Evolutionary conservation across 92 coral and sea anemone species (phyloP).

Genomic region (Siderastrea siderea): DNA sequence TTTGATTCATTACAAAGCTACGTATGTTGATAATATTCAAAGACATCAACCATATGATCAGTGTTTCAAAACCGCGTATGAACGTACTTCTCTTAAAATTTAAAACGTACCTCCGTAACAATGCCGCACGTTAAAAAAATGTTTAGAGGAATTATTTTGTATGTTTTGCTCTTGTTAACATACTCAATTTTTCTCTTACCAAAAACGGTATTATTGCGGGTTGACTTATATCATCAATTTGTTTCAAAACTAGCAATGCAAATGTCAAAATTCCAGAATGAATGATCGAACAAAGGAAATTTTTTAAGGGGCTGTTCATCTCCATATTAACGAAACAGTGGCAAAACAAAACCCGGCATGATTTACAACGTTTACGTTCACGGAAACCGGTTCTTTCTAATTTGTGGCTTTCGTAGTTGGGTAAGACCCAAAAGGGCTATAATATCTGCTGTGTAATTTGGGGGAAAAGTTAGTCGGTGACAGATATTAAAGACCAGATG

Average conservation of each 20-base stretch:
- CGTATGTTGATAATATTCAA: not conserved
- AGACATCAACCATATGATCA: not conserved
- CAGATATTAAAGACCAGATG: no score
- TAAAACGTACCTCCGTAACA: no score
- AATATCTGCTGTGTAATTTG: no score
- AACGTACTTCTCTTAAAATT: no score
- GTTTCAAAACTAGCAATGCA: not conserved
- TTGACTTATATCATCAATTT: not conserved
- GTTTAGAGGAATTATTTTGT: not conserved
- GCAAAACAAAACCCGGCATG: not conserved
- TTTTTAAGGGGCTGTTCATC: constrained; percentile 15
- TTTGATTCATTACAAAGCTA: not conserved
- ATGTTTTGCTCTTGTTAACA: not conserved
- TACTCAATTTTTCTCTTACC: not conserved
- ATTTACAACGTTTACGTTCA: no score
- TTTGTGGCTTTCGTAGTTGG: no score
- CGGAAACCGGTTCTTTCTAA: no score
- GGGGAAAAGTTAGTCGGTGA: no score
- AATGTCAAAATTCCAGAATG: not conserved
- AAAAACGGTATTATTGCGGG: not conserved
- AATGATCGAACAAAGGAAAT: constrained; percentile 10
- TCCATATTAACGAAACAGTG: constrained; percentile 28
- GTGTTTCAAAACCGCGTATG: not conserved
- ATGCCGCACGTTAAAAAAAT: not conserved
- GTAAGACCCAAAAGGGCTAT: no score